A percentile compares a stretch with the other conserved stretches of the same genome.
Evolutionary conservation across 1,140 invertebrate genomes (phyloP).

Genomic region (Cataglyphis hispanica): DNA sequence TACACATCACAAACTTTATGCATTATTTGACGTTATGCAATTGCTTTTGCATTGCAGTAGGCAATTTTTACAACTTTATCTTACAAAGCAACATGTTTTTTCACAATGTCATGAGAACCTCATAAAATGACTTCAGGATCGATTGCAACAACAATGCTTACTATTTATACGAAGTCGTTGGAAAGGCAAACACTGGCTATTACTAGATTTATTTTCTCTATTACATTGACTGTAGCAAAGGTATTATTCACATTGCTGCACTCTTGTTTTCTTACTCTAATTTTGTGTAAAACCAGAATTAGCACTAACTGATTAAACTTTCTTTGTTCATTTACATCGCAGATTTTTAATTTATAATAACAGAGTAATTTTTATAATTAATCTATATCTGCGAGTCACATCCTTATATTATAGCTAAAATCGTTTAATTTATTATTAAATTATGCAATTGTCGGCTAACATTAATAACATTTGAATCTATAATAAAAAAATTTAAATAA

Average conservation of each 20-base stretch:
- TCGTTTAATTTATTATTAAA: neutral
- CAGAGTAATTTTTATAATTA: constrained; percentile 9
- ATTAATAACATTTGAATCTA: neutral
- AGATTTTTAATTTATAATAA: constrained; percentile 2
- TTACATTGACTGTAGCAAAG: neutral
- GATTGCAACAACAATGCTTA: neutral
- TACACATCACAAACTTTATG: neutral
- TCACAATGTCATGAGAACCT: neutral
- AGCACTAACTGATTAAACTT: neutral
- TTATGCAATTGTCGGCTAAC: neutral
- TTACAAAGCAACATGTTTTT: neutral
- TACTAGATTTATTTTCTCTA: neutral
- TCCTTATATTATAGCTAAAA: neutral
- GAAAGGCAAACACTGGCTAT: neutral
- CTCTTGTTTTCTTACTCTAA: neutral
- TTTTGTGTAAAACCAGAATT: neutral
- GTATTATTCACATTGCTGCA: neutral
- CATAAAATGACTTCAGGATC: neutral
- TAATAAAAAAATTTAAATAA: neutral
- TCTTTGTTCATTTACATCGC: neutral
- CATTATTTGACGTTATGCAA: constrained; percentile 14
- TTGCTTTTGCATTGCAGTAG: neutral
- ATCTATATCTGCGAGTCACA: neutral
- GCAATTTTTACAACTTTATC: constrained; percentile 16
- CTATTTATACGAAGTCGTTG: neutral